Percentiles rank a stretch among this genome's conserved stretches.
phyloP scores from a whole-genome alignment of 2,113 vertebrate species.

The Pterocles gutturalis region DNA sequence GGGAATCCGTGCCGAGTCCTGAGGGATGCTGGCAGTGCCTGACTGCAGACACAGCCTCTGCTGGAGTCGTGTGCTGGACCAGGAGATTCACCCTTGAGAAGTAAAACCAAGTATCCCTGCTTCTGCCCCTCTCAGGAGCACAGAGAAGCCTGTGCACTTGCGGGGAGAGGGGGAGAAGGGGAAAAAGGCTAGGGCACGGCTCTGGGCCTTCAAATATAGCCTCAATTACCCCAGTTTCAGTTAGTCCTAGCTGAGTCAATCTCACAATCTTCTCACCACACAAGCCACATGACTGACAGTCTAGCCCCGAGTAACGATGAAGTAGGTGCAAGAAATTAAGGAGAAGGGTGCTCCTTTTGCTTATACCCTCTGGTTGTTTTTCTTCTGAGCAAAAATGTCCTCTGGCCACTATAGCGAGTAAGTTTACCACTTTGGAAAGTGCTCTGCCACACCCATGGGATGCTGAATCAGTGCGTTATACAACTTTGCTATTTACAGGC shows the following conservation, averaged over 20 bases:
- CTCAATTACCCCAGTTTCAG: accelerated
- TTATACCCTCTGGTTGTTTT: not conserved
- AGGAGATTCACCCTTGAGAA: not conserved
- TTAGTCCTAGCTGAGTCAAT: not conserved
- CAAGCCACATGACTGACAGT: not conserved
- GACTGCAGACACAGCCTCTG: not conserved
- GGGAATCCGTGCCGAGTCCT: accelerated
- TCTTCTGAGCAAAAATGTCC: not conserved
- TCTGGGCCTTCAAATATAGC: not conserved
- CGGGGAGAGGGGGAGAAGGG: not conserved
- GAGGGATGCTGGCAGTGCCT: not conserved
- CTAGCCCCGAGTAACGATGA: accelerated
- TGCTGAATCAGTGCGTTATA: conserved; percentile 30
- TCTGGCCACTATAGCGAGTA: not conserved
- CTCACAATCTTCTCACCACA: not conserved
- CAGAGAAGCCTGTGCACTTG: not conserved
- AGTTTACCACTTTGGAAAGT: not conserved
- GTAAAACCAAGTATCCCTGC: not conserved
- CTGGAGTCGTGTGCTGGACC: not conserved
- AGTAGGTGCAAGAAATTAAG: not conserved
- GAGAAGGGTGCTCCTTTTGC: not conserved
- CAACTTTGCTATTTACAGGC: not conserved
- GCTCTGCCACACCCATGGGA: not conserved
- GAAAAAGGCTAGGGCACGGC: not conserved
- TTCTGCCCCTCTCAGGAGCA: not conserved